Evolutionary conservation across 2,113 vertebrate species (phyloP).

Genomic region (Saccopteryx leptura): DNA sequence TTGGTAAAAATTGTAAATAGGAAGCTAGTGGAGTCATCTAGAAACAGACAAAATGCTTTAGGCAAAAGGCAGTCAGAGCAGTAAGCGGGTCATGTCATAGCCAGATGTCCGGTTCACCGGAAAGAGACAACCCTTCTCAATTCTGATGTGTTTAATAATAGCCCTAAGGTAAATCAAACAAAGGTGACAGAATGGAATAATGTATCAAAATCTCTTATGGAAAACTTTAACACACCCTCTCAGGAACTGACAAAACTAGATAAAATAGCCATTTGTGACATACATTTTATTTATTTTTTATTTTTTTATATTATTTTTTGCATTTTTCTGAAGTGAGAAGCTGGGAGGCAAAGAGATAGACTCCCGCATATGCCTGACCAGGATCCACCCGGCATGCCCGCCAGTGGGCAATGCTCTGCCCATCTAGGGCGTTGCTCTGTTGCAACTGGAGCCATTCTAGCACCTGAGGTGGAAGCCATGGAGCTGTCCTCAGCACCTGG

Average conservation of each 20-base stretch:
- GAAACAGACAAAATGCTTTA: neutral
- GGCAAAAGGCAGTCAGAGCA: neutral
- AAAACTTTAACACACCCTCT: fast-evolving
- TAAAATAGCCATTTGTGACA: fast-evolving
- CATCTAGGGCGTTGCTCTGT: too few relatives aligned
- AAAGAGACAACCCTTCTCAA: fast-evolving
- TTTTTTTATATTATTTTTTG: too few relatives aligned
- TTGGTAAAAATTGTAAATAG: neutral
- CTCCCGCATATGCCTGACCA: too few relatives aligned
- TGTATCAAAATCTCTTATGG: neutral
- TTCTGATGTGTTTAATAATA: fast-evolving
- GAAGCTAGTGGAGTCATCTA: neutral
- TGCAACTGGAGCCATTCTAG: too few relatives aligned
- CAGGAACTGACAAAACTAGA: neutral
- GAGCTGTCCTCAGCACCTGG: too few relatives aligned
- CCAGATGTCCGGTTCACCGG: fast-evolving
- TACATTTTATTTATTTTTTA: too few relatives aligned
- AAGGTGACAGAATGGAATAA: neutral
- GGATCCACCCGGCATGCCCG: too few relatives aligned
- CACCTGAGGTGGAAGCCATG: too few relatives aligned
- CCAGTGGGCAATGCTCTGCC: too few relatives aligned
- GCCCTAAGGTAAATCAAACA: neutral
- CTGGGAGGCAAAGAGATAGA: too few relatives aligned
- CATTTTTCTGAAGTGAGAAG: too few relatives aligned
- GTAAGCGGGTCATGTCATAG: fast-evolving